Conservation (phyloP, 1,140 invertebrate species). For the Cardiocondyla obscurior region DNA sequence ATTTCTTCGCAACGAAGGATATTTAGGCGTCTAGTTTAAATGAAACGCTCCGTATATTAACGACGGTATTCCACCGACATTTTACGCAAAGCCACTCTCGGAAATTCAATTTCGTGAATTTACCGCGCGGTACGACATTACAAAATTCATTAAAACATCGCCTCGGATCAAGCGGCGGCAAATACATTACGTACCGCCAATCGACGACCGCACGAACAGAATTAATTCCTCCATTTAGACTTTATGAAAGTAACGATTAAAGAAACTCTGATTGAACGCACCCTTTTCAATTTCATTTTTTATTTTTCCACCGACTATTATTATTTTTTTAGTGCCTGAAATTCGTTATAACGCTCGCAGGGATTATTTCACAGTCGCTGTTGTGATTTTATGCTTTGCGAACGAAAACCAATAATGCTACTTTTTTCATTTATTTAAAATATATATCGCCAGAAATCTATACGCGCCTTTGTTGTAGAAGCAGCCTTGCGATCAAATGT, state of each 20-base stretch:
- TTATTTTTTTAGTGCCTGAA: background rate
- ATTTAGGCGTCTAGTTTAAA: slow-evolving; percentile 26
- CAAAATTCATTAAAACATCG: slow-evolving; percentile 48
- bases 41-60: slow-evolving; percentile 32
- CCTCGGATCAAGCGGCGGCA: background rate
- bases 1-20: slow-evolving; percentile 7
- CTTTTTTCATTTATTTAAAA: background rate
- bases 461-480: background rate
- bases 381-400: background rate
- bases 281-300: background rate
- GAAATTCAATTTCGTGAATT: slow-evolving; percentile 50
- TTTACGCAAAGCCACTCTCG: slow-evolving; percentile 29
- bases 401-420: background rate
- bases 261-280: too few species aligned
- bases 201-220: background rate
- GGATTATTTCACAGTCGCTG: background rate
- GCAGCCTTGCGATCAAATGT: background rate
- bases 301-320: too few species aligned
- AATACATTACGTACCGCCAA: slow-evolving; percentile 19
- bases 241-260: background rate
- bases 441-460: background rate
- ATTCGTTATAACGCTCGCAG: background rate
- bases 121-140: slow-evolving; percentile 32
- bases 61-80: slow-evolving; percentile 38
- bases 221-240: slow-evolving; percentile 5